phyloP scores from a whole-genome alignment of 2,797 vertebrate species.

The Meriones psammophilus region DNA sequence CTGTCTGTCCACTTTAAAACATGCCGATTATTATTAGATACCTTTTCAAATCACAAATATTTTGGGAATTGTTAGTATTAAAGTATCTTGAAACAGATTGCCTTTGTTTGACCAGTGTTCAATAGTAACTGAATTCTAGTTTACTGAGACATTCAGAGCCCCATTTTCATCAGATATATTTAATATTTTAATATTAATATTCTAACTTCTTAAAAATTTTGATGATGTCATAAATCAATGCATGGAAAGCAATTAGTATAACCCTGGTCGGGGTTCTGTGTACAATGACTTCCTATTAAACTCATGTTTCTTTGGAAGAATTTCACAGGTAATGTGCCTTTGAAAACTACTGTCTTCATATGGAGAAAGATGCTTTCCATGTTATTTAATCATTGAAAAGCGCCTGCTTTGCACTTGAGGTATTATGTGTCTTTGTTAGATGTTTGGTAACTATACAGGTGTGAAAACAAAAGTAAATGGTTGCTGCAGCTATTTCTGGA shows the following conservation, averaged over 20 bases:
- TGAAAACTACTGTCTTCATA: not conserved
- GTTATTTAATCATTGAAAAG: not conserved
- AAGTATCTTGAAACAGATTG: not conserved
- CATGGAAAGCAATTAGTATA: not conserved
- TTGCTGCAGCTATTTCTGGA: not conserved
- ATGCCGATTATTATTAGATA: not conserved
- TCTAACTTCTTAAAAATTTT: not conserved
- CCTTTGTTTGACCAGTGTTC: not conserved
- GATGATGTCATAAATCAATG: not conserved
- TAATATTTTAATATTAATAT: not conserved
- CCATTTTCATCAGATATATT: not conserved
- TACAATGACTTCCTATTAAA: not conserved
- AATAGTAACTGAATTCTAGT: not conserved
- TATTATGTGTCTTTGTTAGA: not conserved
- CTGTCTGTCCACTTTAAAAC: not conserved
- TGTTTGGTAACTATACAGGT: not conserved
- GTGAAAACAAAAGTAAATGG: not conserved
- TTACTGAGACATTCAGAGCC: not conserved
- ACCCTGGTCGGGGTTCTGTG: not conserved
- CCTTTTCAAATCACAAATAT: not conserved
- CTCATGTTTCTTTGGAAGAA: constrained; percentile 1
- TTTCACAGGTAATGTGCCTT: not conserved
- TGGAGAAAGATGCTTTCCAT: not conserved
- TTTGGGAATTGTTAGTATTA: not conserved
- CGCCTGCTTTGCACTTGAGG: not conserved